These are phyloP conservation scores for Carterocephalus palaemon DNA, from an alignment of 2,888 invertebrate species.

Conservation along the genomic window DNA sequence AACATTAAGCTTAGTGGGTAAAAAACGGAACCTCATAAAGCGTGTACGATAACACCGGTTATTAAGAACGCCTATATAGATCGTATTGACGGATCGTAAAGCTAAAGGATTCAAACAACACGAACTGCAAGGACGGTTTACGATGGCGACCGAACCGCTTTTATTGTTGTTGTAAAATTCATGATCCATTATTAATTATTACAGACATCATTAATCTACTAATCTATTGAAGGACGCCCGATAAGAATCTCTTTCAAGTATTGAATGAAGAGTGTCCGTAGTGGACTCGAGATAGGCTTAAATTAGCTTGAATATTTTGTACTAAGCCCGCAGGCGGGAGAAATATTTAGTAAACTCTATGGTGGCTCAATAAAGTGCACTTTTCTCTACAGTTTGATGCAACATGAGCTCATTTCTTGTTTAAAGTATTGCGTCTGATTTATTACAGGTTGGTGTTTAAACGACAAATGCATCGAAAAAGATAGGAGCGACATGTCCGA, in stretches of 20 bases:
- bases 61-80: constrained; percentile 74
- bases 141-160: constrained; percentile 69
- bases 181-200: constrained; percentile 79
- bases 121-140: constrained; percentile 73
- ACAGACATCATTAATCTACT: constrained; percentile 79
- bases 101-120: constrained; percentile 69
- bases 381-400: neutral
- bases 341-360: neutral
- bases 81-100: constrained; percentile 75
- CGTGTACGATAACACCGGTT: constrained; percentile 61
- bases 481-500: constrained; percentile 78
- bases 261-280: constrained; percentile 78
- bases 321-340: neutral
- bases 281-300: constrained; percentile 77
- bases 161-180: constrained; percentile 79
- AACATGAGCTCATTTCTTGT: constrained; percentile 7
- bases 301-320: constrained; percentile 45
- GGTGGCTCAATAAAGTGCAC: neutral
- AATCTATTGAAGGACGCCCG: constrained; percentile 78
- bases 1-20: constrained; percentile 26
- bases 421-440: constrained; percentile 58
- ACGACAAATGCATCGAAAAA: constrained; percentile 79
- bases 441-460: constrained; percentile 79
- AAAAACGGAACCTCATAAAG: constrained; percentile 66
- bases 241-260: constrained; percentile 80